phyloP scores from a whole-genome alignment of 2,888 invertebrate genomes.

The Caenorhabditis macrosperma region DNA sequence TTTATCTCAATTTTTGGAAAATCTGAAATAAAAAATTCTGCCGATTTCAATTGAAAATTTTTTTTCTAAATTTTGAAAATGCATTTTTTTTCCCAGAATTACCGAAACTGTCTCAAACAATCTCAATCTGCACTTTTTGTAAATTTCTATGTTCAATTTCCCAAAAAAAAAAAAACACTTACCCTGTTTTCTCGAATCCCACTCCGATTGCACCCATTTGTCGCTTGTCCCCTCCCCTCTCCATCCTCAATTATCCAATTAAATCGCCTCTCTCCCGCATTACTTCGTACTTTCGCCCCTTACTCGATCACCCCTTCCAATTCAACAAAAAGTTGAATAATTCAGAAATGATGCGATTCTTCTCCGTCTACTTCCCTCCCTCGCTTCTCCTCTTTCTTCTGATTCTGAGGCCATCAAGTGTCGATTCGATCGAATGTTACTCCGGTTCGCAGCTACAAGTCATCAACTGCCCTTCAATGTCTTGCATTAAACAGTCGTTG shows the following conservation, averaged over 20 bases:
- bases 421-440: constrained; percentile 74
- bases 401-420: constrained; percentile 9
- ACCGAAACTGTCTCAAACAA: too few relatives aligned
- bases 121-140: too few relatives aligned
- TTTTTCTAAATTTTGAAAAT: background rate
- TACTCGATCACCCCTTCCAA: background rate
- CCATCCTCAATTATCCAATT: constrained; percentile 11
- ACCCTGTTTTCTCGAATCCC: too few relatives aligned
- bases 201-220: background rate
- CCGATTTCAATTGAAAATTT: background rate
- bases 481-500: constrained; percentile 79
- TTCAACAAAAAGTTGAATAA: background rate
- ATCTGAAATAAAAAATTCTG: background rate
- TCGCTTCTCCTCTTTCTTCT: constrained; percentile 14
- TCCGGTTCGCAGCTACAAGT: constrained; percentile 77
- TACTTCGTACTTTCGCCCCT: too few relatives aligned
- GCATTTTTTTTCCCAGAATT: too few relatives aligned
- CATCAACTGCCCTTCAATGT: constrained; percentile 76
- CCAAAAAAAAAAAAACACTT: too few relatives aligned
- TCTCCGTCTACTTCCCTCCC: background rate
- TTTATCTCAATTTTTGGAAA: constrained; percentile 6
- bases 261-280: background rate
- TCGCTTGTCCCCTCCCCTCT: too few relatives aligned
- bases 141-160: too few relatives aligned
- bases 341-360: constrained; percentile 2